Conservation (phyloP, 2,113 vertebrate genomes). For the Tragelaphus strepsiceros region DNA sequence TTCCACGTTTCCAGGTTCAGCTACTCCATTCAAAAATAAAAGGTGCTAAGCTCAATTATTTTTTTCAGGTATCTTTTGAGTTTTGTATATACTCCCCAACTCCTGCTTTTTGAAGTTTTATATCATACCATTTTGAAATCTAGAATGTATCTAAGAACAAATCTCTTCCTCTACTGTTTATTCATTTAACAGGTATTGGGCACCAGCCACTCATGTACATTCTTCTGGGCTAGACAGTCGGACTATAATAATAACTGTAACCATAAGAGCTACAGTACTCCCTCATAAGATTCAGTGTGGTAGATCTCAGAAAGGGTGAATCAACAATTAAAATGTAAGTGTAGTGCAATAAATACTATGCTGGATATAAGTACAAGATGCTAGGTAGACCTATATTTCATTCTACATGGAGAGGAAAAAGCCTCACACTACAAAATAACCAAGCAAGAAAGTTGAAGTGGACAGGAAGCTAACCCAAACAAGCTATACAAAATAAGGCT, state of each 20-base stretch:
- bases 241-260: background rate
- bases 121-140: background rate
- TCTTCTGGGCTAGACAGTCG: background rate
- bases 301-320: background rate
- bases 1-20: background rate
- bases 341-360: background rate
- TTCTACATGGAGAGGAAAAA: background rate
- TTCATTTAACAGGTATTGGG: background rate
- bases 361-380: background rate
- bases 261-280: background rate
- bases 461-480: background rate
- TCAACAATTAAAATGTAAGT: background rate
- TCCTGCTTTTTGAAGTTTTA: background rate
- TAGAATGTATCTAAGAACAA: background rate
- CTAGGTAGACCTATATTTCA: background rate
- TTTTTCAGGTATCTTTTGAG: background rate
- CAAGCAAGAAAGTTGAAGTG: background rate
- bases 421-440: background rate
- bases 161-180: background rate
- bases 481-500: background rate
- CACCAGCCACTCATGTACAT: background rate
- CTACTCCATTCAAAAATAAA: background rate
- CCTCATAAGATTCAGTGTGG: background rate
- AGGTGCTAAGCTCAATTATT: background rate
- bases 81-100: background rate